Base-by-base conservation (phyloP, 2,888 invertebrate species). In the Exephanes ischioxanthus region DNA sequence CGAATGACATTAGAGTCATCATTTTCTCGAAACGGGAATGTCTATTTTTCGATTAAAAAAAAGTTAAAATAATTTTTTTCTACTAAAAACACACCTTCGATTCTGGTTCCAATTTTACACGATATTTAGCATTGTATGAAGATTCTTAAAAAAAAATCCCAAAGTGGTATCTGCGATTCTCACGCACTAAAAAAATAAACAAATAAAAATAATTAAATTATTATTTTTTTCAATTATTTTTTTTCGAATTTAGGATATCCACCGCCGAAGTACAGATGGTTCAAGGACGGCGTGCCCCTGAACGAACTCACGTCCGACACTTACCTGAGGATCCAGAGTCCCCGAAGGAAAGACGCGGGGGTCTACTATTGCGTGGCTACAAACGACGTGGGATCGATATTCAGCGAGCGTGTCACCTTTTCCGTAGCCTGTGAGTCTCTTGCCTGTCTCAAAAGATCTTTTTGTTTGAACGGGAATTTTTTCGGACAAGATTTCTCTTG, bases 241-340 rank as follows among this genome's bases (percentile, higher is more conserved):
- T 33, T 55, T 41, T 66, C 3, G 14, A n/a, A 81, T 88, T 88
- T 89, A 98, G 98, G 98, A 90, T 97, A 97, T 94, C 99, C 99
- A n/a, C 97, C 97, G 92, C 98, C 98, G 53, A 97, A 97, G 94
- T 99, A 98, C 95, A 96, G 97, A 92, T 99, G 99, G 99, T 95
- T 98, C 87, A 98, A 98, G 94, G 97, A 99, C 94, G 98, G 97
- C 61, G 94, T 95, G 83, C 96, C 97, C 76, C 95, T 98, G 87
- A 95, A 95, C 85, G 97, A 98, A 93, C 97, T 97, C 93, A 97
- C 97, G 80, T 96, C 97, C 19, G 97, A 98, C 93, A 97, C 97
- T 94, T 97, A 97, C 94, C 92, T 91, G 87, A 97, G 97, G 93
- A 97, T 99, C 90, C 96, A 96, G 91, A 97, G 97, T 92, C 97